Percentiles rank a stretch among this genome's conserved stretches.
These are phyloP conservation scores for Bufotes viridis DNA, from an alignment of 2,797 vertebrate species.

Conservation along the genomic window DNA sequence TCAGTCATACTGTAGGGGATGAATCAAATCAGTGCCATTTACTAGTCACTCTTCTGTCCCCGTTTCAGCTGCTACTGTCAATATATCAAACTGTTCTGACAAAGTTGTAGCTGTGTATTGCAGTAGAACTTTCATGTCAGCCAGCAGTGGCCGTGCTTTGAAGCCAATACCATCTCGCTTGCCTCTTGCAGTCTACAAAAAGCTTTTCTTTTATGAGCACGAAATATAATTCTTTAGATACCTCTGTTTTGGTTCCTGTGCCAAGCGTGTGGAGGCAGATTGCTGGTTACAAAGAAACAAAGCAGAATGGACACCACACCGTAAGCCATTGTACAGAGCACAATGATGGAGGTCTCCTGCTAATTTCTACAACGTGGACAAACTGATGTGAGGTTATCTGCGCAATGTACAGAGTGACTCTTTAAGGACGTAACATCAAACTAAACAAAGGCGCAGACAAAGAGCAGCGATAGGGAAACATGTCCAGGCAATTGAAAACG, in stretches of 20 bases:
- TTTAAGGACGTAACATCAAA: constrained; percentile 50
- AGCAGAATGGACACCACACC: constrained; percentile 20
- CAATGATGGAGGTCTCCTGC: constrained; percentile 49
- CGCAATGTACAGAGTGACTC: constrained; percentile 50
- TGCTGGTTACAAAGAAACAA: constrained; percentile 47
- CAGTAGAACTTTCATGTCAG: constrained; percentile 26
- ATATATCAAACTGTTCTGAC: constrained; percentile 7
- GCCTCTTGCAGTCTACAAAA: not conserved
- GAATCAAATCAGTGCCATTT: not conserved
- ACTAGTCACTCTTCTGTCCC: not conserved
- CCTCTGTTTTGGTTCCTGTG: not conserved
- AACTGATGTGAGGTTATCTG: constrained; percentile 52
- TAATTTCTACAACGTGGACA: constrained; percentile 56
- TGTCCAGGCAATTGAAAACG: constrained; percentile 57
- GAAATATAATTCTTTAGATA: constrained; percentile 23
- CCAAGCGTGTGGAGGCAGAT: constrained; percentile 5
- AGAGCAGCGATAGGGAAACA: constrained; percentile 31
- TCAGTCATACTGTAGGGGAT: not conserved
- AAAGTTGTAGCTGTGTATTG: not conserved
- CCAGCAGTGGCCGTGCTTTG: not conserved
- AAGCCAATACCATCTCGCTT: not conserved
- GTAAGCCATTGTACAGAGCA: constrained; percentile 41
- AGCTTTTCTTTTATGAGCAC: constrained; percentile 2
- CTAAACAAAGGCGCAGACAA: constrained; percentile 53
- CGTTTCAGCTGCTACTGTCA: not conserved